These are phyloP conservation scores for Anas platyrhynchos DNA, from an alignment of 2,113 vertebrate genomes.

Conservation along the genomic window DNA sequence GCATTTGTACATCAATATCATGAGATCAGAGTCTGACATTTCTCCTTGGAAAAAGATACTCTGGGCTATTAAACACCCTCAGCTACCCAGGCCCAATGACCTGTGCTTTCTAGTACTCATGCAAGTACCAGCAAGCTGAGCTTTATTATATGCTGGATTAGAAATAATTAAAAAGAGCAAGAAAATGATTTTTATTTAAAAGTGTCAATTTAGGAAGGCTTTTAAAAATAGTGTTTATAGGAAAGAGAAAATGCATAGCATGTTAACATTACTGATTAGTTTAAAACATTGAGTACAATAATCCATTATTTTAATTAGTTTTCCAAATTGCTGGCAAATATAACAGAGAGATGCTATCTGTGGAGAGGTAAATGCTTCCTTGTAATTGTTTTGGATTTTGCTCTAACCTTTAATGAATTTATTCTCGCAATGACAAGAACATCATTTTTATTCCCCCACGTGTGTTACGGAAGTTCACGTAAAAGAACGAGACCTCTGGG, in stretches of 20 bases:
- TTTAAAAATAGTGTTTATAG: conserved; percentile 27
- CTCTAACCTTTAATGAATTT: conserved; percentile 51
- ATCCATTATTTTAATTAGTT: conserved; percentile 65
- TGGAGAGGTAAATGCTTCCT: conserved; percentile 36
- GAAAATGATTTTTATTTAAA: conserved; percentile 27
- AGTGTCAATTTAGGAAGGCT: conserved; percentile 25
- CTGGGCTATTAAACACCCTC: not conserved
- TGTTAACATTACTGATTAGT: conserved; percentile 43
- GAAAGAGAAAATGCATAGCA: conserved; percentile 17
- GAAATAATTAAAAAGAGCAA: conserved; percentile 22
- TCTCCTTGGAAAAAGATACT: not conserved
- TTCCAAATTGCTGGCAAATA: conserved; percentile 47
- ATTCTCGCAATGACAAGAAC: conserved; percentile 22
- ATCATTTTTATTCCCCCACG: conserved; percentile 11
- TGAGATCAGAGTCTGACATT: not conserved
- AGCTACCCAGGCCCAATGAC: not conserved
- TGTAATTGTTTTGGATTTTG: conserved; percentile 47
- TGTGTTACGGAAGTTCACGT: not conserved
- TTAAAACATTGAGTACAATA: conserved; percentile 42
- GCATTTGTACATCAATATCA: conserved; percentile 6
- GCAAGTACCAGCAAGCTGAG: not conserved
- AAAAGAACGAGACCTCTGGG: conserved; percentile 11
- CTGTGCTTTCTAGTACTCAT: not conserved
- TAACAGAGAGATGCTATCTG: conserved; percentile 28
- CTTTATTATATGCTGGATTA: conserved; percentile 14